These are phyloP conservation scores for Aphrophora alni DNA, from an alignment of 2,888 invertebrate species.

Conservation along the genomic window DNA sequence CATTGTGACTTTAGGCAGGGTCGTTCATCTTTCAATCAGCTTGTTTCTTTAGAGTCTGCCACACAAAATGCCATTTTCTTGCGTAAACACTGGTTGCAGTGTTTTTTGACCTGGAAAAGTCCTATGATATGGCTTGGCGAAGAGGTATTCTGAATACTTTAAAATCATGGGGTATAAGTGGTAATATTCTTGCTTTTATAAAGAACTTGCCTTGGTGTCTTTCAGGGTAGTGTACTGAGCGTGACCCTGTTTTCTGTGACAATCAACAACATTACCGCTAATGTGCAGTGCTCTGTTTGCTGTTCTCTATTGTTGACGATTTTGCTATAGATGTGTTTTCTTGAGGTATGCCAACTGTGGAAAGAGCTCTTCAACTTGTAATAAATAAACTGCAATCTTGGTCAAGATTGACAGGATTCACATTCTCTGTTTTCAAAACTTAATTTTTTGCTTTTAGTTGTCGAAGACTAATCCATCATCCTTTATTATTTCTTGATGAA, in stretches of 20 bases:
- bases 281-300: background rate
- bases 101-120: background rate
- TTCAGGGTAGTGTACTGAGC: background rate
- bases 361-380: background rate
- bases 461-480: background rate
- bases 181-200: background rate
- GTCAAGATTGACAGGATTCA: background rate
- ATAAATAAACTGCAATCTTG: background rate
- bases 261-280: background rate
- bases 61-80: no score
- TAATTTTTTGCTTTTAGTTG: background rate
- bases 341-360: background rate
- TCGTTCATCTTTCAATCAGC: no score
- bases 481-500: background rate
- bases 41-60: no score
- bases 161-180: background rate
- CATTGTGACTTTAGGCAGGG: no score
- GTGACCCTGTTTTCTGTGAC: background rate
- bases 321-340: background rate
- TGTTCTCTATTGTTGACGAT: background rate
- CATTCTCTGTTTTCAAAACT: background rate
- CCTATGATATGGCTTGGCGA: conserved; percentile 4
- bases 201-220: background rate
- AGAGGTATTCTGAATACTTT: background rate
- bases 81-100: no score